Conservation (phyloP, 1,140 invertebrate species). For the Dinoponera quadriceps region DNA sequence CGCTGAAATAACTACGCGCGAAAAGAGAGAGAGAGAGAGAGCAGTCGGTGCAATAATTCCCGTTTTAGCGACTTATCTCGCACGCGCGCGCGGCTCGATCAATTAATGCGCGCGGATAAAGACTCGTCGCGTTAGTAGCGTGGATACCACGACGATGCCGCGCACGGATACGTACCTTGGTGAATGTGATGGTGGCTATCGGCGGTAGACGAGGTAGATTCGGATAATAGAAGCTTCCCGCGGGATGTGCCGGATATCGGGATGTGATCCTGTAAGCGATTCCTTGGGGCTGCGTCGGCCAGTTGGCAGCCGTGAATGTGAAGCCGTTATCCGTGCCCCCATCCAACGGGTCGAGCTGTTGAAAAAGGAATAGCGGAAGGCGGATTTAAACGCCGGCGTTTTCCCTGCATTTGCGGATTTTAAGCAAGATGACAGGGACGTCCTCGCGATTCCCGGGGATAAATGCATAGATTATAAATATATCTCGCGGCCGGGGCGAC, state of each 20-base stretch:
- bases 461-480: constrained; percentile 53
- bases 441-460: constrained; percentile 1
- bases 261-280: constrained; percentile 96
- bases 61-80: constrained; percentile 13
- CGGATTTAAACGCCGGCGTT: constrained; percentile 34
- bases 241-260: constrained; percentile 95
- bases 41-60: background rate
- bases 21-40: background rate
- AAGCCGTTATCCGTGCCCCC: constrained; percentile 99
- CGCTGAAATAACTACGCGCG: background rate
- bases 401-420: constrained; percentile 39
- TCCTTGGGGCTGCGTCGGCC: constrained; percentile 95
- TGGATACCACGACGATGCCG: background rate
- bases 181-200: constrained; percentile 95
- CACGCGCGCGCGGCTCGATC: too few species aligned
- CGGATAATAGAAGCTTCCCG: constrained; percentile 97
- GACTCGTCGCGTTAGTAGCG: background rate
- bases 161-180: constrained; percentile 89
- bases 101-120: constrained; percentile 31
- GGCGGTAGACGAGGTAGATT: constrained; percentile 94
- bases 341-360: constrained; percentile 96
- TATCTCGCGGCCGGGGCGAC: constrained; percentile 10
- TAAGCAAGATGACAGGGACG: constrained; percentile 20
- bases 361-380: constrained; percentile 59
- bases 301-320: constrained; percentile 98